Evolutionary conservation across 2,113 vertebrate species (phyloP).

Genomic region (Trogon surrucura): DNA sequence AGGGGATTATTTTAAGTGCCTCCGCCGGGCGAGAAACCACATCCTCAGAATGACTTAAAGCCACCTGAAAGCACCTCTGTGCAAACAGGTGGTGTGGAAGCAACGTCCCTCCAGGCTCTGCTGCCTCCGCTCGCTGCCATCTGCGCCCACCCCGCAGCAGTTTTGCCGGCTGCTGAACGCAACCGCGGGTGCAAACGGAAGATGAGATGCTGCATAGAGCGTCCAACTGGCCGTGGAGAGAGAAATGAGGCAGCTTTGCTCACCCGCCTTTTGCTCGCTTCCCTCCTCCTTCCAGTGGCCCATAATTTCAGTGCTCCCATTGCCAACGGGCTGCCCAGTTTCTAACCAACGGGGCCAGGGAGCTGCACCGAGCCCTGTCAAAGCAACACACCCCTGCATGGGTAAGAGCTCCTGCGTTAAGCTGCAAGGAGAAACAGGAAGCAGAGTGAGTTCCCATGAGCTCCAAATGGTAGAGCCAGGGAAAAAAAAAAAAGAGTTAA

Average conservation of each 20-base stretch:
- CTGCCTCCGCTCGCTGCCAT: neutral
- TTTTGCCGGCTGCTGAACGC: neutral
- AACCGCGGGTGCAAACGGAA: fast-evolving
- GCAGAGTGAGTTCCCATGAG: neutral
- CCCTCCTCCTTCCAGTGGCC: neutral
- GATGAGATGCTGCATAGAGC: fast-evolving
- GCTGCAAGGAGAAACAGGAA: neutral
- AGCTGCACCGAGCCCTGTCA: neutral
- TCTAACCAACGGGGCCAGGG: neutral
- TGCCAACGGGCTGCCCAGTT: neutral
- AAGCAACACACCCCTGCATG: fast-evolving
- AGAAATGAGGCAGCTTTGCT: neutral
- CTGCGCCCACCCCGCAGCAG: neutral
- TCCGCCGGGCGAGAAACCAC: neutral
- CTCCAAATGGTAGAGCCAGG: neutral
- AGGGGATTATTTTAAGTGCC: neutral
- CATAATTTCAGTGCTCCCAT: neutral
- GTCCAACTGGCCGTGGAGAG: neutral
- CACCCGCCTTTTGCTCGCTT: neutral
- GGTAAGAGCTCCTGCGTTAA: neutral
- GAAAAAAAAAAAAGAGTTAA: neutral
- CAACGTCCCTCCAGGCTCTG: neutral
- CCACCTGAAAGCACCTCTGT: neutral
- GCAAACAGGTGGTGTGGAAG: neutral
- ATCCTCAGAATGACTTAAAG: neutral